Percentiles rank a stretch among this genome's conserved stretches.
These are phyloP conservation scores for Caenorhabditis brenneri DNA, from an alignment of 1,140 invertebrate species.

Conservation along the genomic window DNA sequence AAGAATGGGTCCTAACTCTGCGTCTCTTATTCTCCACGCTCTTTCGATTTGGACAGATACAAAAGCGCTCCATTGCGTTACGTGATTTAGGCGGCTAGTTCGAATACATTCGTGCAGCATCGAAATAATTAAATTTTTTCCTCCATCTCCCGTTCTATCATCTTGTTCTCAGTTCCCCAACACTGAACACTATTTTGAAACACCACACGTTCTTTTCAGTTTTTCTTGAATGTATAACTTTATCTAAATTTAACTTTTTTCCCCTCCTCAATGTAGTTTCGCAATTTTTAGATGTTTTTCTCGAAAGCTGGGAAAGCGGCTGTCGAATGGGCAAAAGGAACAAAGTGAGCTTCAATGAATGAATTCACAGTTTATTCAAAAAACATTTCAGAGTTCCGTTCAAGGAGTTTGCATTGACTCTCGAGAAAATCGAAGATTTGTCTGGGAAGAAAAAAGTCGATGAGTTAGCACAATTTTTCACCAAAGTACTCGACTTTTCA, in stretches of 20 bases:
- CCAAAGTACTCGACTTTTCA: constrained; percentile 74
- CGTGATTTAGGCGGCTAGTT: background rate
- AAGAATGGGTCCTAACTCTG: background rate
- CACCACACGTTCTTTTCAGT: too few species aligned
- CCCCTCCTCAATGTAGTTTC: too few species aligned
- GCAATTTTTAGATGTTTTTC: constrained; percentile 28
- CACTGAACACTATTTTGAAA: too few species aligned
- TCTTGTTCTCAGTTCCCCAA: too few species aligned
- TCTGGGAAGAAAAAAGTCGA: constrained; percentile 82
- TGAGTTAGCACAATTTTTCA: constrained; percentile 88
- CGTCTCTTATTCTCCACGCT: background rate
- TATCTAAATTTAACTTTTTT: too few species aligned
- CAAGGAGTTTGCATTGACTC: constrained; percentile 26
- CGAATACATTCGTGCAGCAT: too few species aligned
- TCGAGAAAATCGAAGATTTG: constrained; percentile 52
- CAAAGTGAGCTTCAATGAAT: background rate
- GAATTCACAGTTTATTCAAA: too few species aligned
- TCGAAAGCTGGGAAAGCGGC: constrained; percentile 5
- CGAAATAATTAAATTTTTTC: too few species aligned
- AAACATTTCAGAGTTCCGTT: constrained; percentile 37
- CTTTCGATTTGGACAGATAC: background rate
- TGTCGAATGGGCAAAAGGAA: background rate
- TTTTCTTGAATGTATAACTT: too few species aligned
- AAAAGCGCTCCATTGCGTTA: background rate
- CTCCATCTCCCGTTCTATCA: too few species aligned